A percentile compares a stretch with the other conserved stretches of the same genome.
Conservation (phyloP, 1,140 invertebrate genomes). For the Neodiprion pinetum region DNA sequence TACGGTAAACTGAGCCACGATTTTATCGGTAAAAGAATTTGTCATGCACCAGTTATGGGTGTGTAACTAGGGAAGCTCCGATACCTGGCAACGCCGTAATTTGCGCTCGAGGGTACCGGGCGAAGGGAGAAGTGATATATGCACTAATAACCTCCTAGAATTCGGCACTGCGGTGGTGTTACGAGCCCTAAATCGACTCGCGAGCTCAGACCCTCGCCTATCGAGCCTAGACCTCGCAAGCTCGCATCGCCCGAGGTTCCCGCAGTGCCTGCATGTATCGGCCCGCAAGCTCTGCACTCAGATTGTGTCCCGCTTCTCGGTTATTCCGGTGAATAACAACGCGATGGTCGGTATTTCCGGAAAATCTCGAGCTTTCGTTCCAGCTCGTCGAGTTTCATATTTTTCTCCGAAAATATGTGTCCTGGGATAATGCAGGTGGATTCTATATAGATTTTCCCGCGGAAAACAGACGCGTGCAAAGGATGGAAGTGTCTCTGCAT, state of each 20-base stretch:
- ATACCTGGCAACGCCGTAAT: neutral
- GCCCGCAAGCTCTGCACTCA: neutral
- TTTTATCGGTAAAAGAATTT: slow-evolving; percentile 3
- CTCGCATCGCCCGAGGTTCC: neutral
- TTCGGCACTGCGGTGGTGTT: neutral
- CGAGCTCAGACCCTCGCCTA: neutral
- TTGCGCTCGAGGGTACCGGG: slow-evolving; percentile 1
- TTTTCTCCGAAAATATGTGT: too few relatives aligned
- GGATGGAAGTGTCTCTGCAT: too few relatives aligned
- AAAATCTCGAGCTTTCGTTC: too few relatives aligned
- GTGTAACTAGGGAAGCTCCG: neutral
- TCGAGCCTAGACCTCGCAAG: neutral
- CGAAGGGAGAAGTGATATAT: neutral
- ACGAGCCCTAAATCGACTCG: slow-evolving; percentile 3
- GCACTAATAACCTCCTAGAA: slow-evolving; percentile 7
- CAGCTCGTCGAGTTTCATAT: too few relatives aligned
- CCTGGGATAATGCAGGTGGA: too few relatives aligned
- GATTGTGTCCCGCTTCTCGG: neutral
- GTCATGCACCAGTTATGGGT: slow-evolving; percentile 1
- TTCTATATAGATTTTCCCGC: too few relatives aligned
- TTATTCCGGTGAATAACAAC: too few relatives aligned
- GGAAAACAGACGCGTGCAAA: too few relatives aligned
- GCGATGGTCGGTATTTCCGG: too few relatives aligned
- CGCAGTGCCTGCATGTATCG: neutral
- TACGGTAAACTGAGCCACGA: neutral